Evolutionary conservation across 1,140 invertebrate genomes (phyloP).

Genomic region (Halictus rubicundus): DNA sequence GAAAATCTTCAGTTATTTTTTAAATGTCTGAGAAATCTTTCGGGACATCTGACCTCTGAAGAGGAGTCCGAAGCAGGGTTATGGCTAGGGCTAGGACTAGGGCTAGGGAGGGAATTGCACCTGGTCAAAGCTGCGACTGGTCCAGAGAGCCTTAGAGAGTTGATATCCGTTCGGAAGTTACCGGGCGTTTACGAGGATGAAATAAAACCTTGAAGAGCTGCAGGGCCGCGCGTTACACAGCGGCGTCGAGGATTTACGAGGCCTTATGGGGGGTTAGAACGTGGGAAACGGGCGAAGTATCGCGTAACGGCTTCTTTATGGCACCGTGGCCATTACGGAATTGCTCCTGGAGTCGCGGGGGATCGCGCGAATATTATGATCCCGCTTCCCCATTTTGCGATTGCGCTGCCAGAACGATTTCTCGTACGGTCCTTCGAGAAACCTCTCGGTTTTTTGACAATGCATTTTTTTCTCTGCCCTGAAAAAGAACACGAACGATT

Average conservation of each 20-base stretch:
- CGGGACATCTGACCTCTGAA: too few relatives aligned
- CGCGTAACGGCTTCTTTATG: slow-evolving; percentile 30
- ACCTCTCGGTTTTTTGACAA: background rate
- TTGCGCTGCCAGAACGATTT: background rate
- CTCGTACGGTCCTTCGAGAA: background rate
- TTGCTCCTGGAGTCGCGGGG: background rate
- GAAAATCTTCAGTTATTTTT: too few relatives aligned
- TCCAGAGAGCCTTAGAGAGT: too few relatives aligned
- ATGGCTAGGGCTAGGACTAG: too few relatives aligned
- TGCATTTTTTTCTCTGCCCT: too few relatives aligned
- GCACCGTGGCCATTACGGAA: slow-evolving; percentile 34
- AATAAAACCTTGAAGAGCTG: background rate
- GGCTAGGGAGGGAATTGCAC: too few relatives aligned
- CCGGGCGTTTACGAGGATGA: slow-evolving; percentile 25
- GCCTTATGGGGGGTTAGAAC: background rate
- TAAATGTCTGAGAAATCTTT: too few relatives aligned
- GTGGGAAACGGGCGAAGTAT: background rate
- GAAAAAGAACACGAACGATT: too few relatives aligned
- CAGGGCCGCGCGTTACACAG: background rate
- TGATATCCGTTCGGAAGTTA: slow-evolving; percentile 1
- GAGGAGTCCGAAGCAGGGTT: too few relatives aligned
- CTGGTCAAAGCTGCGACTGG: too few relatives aligned
- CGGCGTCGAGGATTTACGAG: slow-evolving; percentile 30
- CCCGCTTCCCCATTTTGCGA: slow-evolving; percentile 5
- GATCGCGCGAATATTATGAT: slow-evolving; percentile 12